Conservation (phyloP, 2,113 vertebrate species). For the Glaucomys volans region DNA sequence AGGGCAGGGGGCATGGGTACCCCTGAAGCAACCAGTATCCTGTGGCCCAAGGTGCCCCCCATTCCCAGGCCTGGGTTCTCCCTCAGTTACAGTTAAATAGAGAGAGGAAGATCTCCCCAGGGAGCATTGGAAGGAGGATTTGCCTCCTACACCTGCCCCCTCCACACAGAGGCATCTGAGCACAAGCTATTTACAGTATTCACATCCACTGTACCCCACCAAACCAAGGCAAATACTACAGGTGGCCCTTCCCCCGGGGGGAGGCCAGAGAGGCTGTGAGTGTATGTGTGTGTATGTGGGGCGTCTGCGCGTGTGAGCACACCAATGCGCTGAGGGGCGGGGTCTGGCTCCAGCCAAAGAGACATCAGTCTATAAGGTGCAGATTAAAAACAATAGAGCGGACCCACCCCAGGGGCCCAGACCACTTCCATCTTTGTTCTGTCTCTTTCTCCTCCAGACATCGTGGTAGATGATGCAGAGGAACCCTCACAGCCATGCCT, state of each 20-base stretch:
- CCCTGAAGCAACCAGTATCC: conserved; percentile 78
- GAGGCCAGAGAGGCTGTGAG: conserved; percentile 79
- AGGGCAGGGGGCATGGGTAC: conserved; percentile 73
- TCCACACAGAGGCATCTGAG: conserved; percentile 65
- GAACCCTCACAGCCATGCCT: conserved; percentile 61
- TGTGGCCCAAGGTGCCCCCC: conserved; percentile 70
- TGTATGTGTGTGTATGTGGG: conserved; percentile 82
- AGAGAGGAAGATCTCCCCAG: conserved; percentile 69
- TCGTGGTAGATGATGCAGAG: conserved; percentile 38
- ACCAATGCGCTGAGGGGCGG: conserved; percentile 82
- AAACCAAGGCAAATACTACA: conserved; percentile 95
- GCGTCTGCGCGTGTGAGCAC: conserved; percentile 80
- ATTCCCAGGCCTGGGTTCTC: conserved; percentile 58
- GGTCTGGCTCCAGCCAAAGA: conserved; percentile 78
- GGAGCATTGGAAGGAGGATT: conserved; percentile 64
- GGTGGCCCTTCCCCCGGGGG: conserved; percentile 35
- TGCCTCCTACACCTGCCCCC: conserved; percentile 58
- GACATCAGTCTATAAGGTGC: conserved; percentile 92
- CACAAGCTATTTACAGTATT: conserved; percentile 96
- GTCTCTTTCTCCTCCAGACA: conserved; percentile 72
- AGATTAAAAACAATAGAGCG: conserved; percentile 86
- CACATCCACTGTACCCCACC: conserved; percentile 94
- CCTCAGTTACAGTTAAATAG: conserved; percentile 82
- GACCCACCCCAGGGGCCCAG: conserved; percentile 66
- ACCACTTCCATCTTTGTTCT: conserved; percentile 32